phyloP scores from a whole-genome alignment of 2,797 vertebrate genomes.

The Sebastiscus tertius region DNA sequence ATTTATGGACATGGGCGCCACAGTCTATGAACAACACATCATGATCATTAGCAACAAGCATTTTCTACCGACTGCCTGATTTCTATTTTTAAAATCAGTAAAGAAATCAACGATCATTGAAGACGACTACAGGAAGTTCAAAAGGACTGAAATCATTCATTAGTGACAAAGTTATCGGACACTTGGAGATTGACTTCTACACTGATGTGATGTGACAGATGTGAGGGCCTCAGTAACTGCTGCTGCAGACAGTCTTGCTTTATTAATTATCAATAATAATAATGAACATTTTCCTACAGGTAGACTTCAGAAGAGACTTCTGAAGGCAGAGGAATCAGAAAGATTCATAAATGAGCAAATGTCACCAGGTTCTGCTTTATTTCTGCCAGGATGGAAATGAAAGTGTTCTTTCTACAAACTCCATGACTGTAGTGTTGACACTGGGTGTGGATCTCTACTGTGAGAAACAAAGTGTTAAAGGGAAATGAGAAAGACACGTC shows the following conservation, averaged over 20 bases:
- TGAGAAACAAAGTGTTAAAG: not conserved
- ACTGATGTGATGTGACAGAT: too few species aligned
- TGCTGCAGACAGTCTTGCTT: too few species aligned
- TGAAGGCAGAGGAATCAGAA: too few species aligned
- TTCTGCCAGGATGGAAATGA: not conserved
- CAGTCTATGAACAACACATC: conserved; percentile 82
- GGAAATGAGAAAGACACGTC: not conserved
- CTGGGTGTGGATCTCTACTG: not conserved
- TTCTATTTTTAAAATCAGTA: not conserved
- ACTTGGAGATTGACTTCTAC: too few species aligned
- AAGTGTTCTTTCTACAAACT: not conserved
- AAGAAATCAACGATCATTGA: not conserved
- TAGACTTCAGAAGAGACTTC: too few species aligned
- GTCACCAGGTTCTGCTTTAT: not conserved
- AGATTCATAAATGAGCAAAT: not conserved
- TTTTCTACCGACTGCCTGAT: too few species aligned
- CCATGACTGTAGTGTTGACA: not conserved
- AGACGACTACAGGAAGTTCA: too few species aligned
- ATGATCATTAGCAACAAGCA: not conserved
- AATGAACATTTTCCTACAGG: too few species aligned
- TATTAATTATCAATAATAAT: too few species aligned
- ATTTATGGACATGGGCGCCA: conserved; percentile 88
- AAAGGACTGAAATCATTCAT: too few species aligned
- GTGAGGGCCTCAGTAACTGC: too few species aligned
- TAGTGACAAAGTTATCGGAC: too few species aligned